Conservation (phyloP, 2,888 invertebrate genomes). For the Kryphioiulus occultus region DNA sequence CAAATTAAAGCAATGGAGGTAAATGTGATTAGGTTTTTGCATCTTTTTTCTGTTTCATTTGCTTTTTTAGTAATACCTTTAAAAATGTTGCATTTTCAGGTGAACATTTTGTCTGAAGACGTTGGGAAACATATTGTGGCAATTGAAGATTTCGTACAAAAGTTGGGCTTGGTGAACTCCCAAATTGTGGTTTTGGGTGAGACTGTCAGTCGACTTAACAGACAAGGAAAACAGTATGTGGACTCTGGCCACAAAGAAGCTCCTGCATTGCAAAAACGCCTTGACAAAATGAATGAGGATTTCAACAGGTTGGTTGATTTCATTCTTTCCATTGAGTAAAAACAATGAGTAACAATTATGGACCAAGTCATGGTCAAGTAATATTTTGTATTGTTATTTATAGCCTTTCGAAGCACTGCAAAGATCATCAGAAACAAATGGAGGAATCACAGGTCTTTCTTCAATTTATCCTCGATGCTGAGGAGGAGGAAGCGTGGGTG, state of each 20-base stretch:
- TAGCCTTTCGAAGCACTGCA: conserved; percentile 74
- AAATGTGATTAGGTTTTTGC: conserved; percentile 11
- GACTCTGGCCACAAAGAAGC: conserved; percentile 69
- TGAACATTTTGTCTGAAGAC: conserved; percentile 80
- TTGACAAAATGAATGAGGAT: conserved; percentile 78
- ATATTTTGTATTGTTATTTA: conserved; percentile 46
- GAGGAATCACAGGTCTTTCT: conserved; percentile 93
- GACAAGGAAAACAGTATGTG: conserved; percentile 67
- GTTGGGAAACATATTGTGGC: conserved; percentile 92
- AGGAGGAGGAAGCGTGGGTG: conserved; percentile 97
- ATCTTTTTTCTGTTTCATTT: background rate
- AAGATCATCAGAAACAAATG: conserved; percentile 79
- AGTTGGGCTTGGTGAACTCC: conserved; percentile 89
- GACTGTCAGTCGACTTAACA: conserved; percentile 78
- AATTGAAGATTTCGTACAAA: conserved; percentile 92
- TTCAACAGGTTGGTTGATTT: conserved; percentile 71
- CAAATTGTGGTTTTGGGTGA: conserved; percentile 90
- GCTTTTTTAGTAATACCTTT: background rate
- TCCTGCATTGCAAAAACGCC: conserved; percentile 72
- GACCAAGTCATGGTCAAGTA: background rate
- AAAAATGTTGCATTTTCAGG: conserved; percentile 61
- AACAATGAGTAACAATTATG: background rate
- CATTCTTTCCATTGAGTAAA: background rate
- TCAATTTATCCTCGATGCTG: conserved; percentile 95
- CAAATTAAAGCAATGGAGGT: conserved; percentile 86